Evolutionary conservation across 2,888 invertebrate genomes (phyloP), one percentile per base, ranked within the genome.

Genomic region (Belgica antarctica): DNA sequence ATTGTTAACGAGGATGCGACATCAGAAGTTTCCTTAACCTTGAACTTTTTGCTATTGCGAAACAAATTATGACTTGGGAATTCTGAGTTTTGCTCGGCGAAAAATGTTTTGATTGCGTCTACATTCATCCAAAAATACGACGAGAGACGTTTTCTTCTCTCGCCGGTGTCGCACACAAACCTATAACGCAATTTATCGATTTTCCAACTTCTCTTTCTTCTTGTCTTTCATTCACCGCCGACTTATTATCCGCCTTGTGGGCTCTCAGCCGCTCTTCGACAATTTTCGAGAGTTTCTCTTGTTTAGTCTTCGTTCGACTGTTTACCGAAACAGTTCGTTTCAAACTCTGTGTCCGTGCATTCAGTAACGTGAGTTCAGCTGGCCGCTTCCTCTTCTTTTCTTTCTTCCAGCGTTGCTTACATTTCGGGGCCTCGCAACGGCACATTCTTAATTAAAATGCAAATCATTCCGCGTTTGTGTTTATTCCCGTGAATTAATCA

Each of bases 171-270:
- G 22, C 3, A 22, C 52, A 52, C 22, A n/a, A n/a, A n/a, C n/a
- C n/a, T n/a, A n/a, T n/a, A n/a, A 68, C 68, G 68, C 68, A 52
- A 19, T 68, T 68, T 68, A 68, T 68, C 24, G 68, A 68, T 68
- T 68, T 47, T 57, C 17, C 36, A 12, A 31, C 34, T 46, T 46
- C 46, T 15, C 15, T 46, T 12, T 3, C 52, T 52, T 52, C 22
- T 19, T 17, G 5, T 19, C 52, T 22, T 59, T 59, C 52, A n/a
- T n/a, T n/a, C n/a, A n/a, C n/a, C n/a, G n/a, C n/a, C n/a, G n/a
- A n/a, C n/a, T n/a, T n/a, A n/a, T 52, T 52, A 52, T 52, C 59
- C 59, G 3, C 24, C 52, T n/a, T n/a, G 19, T 46, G 46, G 46
- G 46, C 46, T 46, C 52, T 52, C 19, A 3, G 4, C 7, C 17